Evolutionary conservation across 2,113 vertebrate species (phyloP).

Genomic region (Triplophysa siluroides): DNA sequence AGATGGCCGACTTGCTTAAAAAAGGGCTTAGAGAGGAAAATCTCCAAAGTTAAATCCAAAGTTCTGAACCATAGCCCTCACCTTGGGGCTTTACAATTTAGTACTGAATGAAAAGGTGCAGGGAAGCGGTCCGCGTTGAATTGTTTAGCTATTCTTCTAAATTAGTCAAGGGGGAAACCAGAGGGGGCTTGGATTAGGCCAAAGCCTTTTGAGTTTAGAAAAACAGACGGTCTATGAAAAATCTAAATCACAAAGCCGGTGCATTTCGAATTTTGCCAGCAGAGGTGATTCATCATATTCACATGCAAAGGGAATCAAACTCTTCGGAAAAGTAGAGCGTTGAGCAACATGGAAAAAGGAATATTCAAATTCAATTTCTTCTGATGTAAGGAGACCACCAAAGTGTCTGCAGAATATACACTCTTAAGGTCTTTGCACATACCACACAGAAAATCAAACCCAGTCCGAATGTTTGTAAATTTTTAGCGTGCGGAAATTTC

Average conservation of each 20-base stretch:
- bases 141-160: constrained; percentile 22
- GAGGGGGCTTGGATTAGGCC: constrained; percentile 12
- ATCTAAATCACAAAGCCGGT: constrained; percentile 17
- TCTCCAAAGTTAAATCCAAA: neutral
- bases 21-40: neutral
- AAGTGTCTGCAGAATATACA: too few relatives aligned
- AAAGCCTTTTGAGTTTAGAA: constrained; percentile 26
- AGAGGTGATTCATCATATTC: constrained; percentile 22
- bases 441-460: too few relatives aligned
- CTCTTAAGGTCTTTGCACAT: too few relatives aligned
- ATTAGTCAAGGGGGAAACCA: constrained; percentile 24
- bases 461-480: too few relatives aligned
- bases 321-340: constrained; percentile 7
- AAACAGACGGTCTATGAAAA: constrained; percentile 7
- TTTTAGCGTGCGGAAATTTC: too few relatives aligned
- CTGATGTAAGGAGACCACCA: constrained; percentile 21
- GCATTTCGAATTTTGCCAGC: constrained; percentile 7
- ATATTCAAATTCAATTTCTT: constrained; percentile 36
- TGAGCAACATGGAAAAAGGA: constrained; percentile 21
- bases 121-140: neutral
- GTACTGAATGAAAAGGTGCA: constrained; percentile 12
- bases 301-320: constrained; percentile 1
- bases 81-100: constrained; percentile 1
- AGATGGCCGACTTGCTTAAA: neutral
- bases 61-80: neutral